Base-by-base conservation (phyloP, 2,113 vertebrate genomes). In the Scophthalmus maximus region DNA sequence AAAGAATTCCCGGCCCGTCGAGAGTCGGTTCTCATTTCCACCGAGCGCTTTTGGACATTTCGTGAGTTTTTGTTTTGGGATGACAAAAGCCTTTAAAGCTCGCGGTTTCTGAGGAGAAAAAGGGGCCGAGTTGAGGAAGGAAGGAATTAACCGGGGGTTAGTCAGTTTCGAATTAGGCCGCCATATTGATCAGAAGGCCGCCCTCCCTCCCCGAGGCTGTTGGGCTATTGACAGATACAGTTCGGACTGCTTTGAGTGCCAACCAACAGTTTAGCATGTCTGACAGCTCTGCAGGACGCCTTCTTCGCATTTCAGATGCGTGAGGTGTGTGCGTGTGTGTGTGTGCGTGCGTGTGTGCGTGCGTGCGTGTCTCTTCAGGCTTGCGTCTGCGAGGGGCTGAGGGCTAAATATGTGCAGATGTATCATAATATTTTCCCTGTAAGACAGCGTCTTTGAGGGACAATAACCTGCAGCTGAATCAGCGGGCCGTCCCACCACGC, bases 401-500 rank as follows among this genome's bases (percentile, higher is more conserved):
- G 73, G 68, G 84, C 85, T 93, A 93, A 94, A 91, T 89, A 84
- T 83, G 91, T 90, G 90, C 93, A 94, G 93, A 93, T 93, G 92
- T 93, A 92, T 88, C 89, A 91, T 81, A 93, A 93, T 94, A 93
- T 94, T 94, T 94, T 92, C 82, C 78, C 89, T 91, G 90, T 89
- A 85, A 85, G 76, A 71, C 87, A 89, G 87, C 70, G 83, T 88
- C 89, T 90, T 90, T 79, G 87, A 89, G 87, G 76, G 86, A 90
- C 90, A 93, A 92, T 93, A 93, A 89, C 88, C 90, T 93, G 84
- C 93, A 93, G 93, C 92, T 93, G 92, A 92, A 91, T 90, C 91
- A 93, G 91, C 91, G 81, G 73, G 85, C 89, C 85, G 88, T 81
- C 91, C 88, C 76, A 60, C 81, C 88, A 90, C 30, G 76, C 78